These are phyloP conservation scores for Plestiodon gilberti DNA, from an alignment of 2,113 vertebrate genomes.

Conservation along the genomic window DNA sequence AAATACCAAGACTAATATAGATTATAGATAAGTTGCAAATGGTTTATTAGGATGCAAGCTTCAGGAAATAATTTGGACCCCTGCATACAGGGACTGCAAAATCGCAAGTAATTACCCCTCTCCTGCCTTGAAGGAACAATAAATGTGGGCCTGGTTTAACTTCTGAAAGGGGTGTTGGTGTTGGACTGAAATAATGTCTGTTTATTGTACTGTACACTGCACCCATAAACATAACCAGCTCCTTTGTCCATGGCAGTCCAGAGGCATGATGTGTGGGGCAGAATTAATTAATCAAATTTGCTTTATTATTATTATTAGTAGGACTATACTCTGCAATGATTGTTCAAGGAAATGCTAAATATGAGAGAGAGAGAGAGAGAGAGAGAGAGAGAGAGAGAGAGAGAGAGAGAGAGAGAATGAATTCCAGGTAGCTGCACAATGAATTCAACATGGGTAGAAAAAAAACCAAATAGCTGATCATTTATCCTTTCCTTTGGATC, in stretches of 20 bases:
- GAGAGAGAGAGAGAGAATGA: conserved; percentile 57
- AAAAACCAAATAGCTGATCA: conserved; percentile 50
- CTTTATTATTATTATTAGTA: background rate
- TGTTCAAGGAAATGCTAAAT: conserved; percentile 21
- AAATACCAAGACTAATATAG: background rate
- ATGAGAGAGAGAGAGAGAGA: conserved; percentile 61
- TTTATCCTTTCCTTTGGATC: conserved; percentile 65
- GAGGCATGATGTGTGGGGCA: conserved; percentile 37
- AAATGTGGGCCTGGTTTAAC: conserved; percentile 71
- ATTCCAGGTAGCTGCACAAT: conserved; percentile 49
- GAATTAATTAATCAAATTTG: conserved; percentile 62
- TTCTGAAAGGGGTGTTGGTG: conserved; percentile 53
- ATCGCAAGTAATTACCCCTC: conserved; percentile 75
- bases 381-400: conserved; percentile 61
- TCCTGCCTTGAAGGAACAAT: conserved; percentile 78
- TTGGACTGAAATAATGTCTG: background rate
- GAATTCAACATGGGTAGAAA: background rate
- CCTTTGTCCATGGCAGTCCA: conserved; percentile 12
- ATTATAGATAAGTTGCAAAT: conserved; percentile 20
- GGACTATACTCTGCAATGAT: background rate
- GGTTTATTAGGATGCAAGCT: conserved; percentile 60
- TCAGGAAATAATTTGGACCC: conserved; percentile 70
- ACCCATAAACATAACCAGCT: fast-evolving
- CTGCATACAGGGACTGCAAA: conserved; percentile 68
- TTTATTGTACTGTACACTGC: background rate